Conservation (phyloP, 2,113 vertebrate species). For the Nerophis lumbriciformis region DNA sequence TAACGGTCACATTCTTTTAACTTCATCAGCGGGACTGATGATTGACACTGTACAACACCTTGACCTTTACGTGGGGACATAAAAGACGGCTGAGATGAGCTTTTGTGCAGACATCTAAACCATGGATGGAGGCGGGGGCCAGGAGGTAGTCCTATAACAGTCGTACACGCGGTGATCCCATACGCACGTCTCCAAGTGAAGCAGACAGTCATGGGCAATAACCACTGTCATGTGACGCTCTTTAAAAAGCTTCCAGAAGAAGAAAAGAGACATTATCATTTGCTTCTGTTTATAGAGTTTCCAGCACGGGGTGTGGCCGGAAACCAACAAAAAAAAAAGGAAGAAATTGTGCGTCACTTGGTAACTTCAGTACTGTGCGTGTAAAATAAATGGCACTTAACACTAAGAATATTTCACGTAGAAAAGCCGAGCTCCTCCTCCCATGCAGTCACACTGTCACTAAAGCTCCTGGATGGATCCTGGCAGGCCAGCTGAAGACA, state of each 20-base stretch:
- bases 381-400: constrained; percentile 77
- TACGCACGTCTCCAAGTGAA: constrained; percentile 15
- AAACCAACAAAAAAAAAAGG: constrained; percentile 9
- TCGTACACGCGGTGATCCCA: constrained; percentile 36
- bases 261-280: constrained; percentile 18
- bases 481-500: constrained; percentile 17
- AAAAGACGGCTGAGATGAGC: constrained; percentile 34
- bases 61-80: constrained; percentile 1
- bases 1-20: constrained; percentile 53
- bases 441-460: constrained; percentile 48
- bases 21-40: constrained; percentile 42
- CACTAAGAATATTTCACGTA: constrained; percentile 71
- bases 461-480: constrained; percentile 39
- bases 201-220: constrained; percentile 20
- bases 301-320: constrained; percentile 32
- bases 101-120: constrained; percentile 22
- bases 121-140: constrained; percentile 31
- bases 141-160: constrained; percentile 62
- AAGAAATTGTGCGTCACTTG: constrained; percentile 63
- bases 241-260: constrained; percentile 39
- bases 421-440: constrained; percentile 47
- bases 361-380: constrained; percentile 65
- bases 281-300: constrained; percentile 35
- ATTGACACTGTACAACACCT: constrained; percentile 26
- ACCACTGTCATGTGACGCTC: constrained; percentile 18